Evolutionary conservation across 2,888 invertebrate species (phyloP), one percentile per base, ranked within the genome.

Genomic region (Synergus japonicus): DNA sequence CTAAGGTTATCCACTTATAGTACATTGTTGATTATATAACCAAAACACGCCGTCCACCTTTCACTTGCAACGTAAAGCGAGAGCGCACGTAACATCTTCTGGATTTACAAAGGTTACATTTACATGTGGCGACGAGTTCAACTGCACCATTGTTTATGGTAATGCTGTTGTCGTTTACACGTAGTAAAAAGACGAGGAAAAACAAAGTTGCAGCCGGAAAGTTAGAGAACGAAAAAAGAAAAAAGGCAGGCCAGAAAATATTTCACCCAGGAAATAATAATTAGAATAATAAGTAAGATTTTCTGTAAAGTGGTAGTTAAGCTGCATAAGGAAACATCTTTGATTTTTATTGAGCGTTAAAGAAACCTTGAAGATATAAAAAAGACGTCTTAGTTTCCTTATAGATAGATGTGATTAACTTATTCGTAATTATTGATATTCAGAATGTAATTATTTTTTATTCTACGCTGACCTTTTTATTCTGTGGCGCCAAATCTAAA

Each of bases 31-130:
- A 76, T 81, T 78, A 66, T 82, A 79, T 82, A 81, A 78, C 78
- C 78, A 79, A 79, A 79, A 67, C 82, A 79, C 76, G 60, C 44
- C 22, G 64, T 79, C 46, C 79, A 83, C 83, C 84, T 84, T 84
- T 83, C 83, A 85, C 83, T 83, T 82, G 76, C 80, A 83, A 69
- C 81, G 79, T 83, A 82, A 81, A 82, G 81, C 81, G 82, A 83
- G 82, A 79, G 78, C 80, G 69, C 81, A 82, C 79, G 83, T 79
- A 81, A 79, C 82, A 80, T 84, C 83, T 83, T 82, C 83, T 81
- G 81, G 79, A 82, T 79, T 79, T 76, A 81, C 83, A 88, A 88
- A 88, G 88, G 88, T 88, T 88, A 88, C 88, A 88, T 88, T 88
- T 86, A 87, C 88, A 88, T 88, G 86, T 84, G 83, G 81, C 86